A percentile compares a stretch with the other conserved stretches of the same genome.
These are phyloP conservation scores for Saccopteryx bilineata DNA, from an alignment of 2,113 vertebrate genomes.

Conservation along the genomic window DNA sequence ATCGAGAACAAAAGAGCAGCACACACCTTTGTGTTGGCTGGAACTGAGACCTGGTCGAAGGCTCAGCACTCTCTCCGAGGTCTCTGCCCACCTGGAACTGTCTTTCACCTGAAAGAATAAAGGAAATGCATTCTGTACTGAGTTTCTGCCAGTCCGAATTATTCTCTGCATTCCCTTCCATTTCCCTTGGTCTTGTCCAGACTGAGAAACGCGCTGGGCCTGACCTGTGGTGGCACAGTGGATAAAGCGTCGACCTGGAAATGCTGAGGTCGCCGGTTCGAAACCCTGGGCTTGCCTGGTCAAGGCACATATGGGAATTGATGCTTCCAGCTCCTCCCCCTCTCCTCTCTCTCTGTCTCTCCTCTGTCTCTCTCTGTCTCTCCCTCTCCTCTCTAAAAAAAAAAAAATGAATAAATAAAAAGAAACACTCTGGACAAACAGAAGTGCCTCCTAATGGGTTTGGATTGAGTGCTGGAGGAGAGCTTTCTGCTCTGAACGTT, in stretches of 20 bases:
- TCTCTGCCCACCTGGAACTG: constrained; percentile 57
- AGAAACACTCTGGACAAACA: constrained; percentile 46
- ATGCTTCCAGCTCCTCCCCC: no score
- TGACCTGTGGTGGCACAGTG: no score
- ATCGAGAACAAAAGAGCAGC: constrained; percentile 7
- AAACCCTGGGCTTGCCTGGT: no score
- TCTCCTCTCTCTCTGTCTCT: no score
- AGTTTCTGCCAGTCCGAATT: constrained; percentile 23
- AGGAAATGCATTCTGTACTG: constrained; percentile 11
- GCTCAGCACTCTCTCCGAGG: constrained; percentile 63
- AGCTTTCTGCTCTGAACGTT: constrained; percentile 70
- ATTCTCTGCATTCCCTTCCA: constrained; percentile 37
- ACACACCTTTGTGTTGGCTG: constrained; percentile 52
- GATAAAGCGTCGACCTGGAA: no score
- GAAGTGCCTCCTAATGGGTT: constrained; percentile 57
- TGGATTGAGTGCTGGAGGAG: constrained; percentile 50
- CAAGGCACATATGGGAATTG: no score
- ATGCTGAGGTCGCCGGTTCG: no score
- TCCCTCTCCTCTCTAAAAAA: no score
- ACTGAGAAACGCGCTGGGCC: constrained; percentile 49
- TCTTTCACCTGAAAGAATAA: constrained; percentile 72
- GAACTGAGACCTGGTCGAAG: constrained; percentile 54
- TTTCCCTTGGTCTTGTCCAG: constrained; percentile 27
- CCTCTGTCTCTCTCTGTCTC: no score
- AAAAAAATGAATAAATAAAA: no score